phyloP scores from a whole-genome alignment of 2,113 vertebrate species.

The Hydropotes inermis region DNA sequence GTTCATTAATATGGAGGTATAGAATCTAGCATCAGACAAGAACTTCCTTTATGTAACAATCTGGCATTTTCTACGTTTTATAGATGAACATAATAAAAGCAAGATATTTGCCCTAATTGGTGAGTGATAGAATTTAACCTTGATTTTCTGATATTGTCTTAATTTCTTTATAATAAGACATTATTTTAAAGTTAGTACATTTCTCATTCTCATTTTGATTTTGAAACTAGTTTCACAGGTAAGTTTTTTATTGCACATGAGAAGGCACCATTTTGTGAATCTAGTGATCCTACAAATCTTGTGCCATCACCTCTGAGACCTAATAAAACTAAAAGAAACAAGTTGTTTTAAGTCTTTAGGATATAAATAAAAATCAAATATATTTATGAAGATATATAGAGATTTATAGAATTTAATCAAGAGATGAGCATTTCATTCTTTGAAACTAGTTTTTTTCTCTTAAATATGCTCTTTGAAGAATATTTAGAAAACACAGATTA shows the following conservation, averaged over 20 bases:
- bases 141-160: not conserved
- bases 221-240: not conserved
- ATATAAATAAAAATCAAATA: not conserved
- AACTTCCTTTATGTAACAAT: not conserved
- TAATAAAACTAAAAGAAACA: not conserved
- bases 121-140: not conserved
- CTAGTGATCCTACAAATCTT: not conserved
- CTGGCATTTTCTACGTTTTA: not conserved
- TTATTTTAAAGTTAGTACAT: not conserved
- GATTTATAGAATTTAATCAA: not conserved
- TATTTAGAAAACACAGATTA: not conserved
- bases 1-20: not conserved
- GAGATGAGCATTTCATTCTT: not conserved
- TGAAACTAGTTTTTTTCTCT: not conserved
- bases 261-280: not conserved
- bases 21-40: not conserved
- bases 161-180: not conserved
- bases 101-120: not conserved
- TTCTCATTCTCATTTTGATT: slow-evolving; percentile 5
- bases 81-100: not conserved
- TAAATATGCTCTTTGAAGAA: slow-evolving; percentile 11
- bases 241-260: not conserved
- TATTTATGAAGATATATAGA: not conserved
- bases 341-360: not conserved
- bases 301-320: not conserved